Conservation (phyloP, 2,113 vertebrate species). For the Aleadryas rufinucha region DNA sequence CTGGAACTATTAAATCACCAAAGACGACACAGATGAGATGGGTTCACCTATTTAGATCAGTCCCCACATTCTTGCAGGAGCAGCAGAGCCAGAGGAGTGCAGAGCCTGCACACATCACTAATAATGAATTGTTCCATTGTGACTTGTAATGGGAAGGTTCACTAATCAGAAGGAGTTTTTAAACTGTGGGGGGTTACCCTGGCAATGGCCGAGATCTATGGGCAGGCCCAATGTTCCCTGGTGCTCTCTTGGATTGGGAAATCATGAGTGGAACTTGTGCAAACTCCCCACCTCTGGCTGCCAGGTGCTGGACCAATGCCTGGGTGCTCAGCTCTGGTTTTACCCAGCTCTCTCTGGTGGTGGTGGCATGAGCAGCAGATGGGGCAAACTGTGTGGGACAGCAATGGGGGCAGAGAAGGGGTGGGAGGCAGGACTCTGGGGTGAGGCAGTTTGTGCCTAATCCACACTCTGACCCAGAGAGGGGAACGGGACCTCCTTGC, state of each 20-base stretch:
- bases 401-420: not conserved
- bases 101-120: not conserved
- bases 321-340: not conserved
- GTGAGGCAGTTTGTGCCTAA: not conserved
- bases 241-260: slow-evolving; percentile 9
- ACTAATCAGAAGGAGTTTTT: not conserved
- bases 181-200: not conserved
- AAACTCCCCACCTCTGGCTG: not conserved
- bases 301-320: not conserved
- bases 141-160: not conserved
- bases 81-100: not conserved
- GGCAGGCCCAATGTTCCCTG: not conserved
- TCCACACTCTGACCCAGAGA: not conserved
- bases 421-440: not conserved
- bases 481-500: not conserved
- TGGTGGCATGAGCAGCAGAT: not conserved
- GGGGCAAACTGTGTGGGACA: not conserved
- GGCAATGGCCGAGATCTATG: not conserved
- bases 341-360: not conserved
- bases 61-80: not conserved
- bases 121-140: not conserved
- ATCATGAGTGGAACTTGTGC: not conserved
- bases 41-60: not conserved
- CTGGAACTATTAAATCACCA: not conserved
- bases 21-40: not conserved